Evolutionary conservation across 2,113 vertebrate genomes (phyloP).

Genomic region (Campylomormyrus numenius): DNA sequence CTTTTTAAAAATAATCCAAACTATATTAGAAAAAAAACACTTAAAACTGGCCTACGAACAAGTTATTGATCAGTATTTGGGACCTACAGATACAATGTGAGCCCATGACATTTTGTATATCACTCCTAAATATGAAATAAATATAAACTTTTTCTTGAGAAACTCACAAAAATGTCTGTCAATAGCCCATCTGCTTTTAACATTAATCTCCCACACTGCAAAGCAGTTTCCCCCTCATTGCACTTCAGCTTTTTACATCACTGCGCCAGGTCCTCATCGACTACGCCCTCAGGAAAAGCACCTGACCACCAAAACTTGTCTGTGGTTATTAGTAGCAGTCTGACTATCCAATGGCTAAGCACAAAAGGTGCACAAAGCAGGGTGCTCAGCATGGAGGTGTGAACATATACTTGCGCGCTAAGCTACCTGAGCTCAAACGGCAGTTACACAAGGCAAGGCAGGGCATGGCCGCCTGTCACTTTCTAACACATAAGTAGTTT

Average conservation of each 20-base stretch:
- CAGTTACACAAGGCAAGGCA: not conserved
- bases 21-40: not conserved
- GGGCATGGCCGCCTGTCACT: not conserved
- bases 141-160: not conserved
- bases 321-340: not conserved
- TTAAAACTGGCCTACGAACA: not conserved
- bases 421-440: not conserved
- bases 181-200: not conserved
- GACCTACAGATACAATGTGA: not conserved
- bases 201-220: not conserved
- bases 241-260: not conserved
- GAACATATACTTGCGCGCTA: not conserved
- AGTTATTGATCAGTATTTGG: not conserved
- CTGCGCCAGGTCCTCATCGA: not conserved
- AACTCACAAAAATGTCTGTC: not conserved
- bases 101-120: not conserved
- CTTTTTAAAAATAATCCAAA: not conserved
- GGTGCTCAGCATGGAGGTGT: not conserved
- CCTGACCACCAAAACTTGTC: not conserved
- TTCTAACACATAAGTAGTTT: not conserved
- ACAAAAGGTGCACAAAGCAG: not conserved
- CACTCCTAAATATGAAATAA: not conserved
- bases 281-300: not conserved
- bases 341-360: not conserved
- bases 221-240: not conserved